phyloP scores from a whole-genome alignment of 2,888 invertebrate genomes.

The Polia nebulosa region DNA sequence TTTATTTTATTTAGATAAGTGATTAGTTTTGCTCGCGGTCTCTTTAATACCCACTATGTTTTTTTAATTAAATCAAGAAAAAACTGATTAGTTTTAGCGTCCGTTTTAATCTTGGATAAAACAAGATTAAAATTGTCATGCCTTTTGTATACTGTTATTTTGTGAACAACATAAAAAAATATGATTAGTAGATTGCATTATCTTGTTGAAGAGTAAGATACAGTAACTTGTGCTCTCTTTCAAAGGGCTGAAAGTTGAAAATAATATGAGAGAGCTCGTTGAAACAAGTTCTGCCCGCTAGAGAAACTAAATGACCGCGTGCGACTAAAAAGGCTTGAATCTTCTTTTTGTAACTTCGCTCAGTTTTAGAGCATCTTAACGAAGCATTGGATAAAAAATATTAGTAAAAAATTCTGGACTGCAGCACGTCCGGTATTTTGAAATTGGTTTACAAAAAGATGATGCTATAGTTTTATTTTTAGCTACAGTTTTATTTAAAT shows the following conservation, averaged over 20 bases:
- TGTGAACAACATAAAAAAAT: slow-evolving; percentile 50
- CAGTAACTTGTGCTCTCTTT: slow-evolving; percentile 18
- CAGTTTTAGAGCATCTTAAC: slow-evolving; percentile 73
- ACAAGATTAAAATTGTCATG: slow-evolving; percentile 51
- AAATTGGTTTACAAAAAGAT: slow-evolving; percentile 48
- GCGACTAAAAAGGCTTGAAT: slow-evolving; percentile 53
- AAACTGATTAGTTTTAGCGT: slow-evolving; percentile 19
- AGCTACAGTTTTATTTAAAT: slow-evolving; percentile 44
- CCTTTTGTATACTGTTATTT: slow-evolving; percentile 51
- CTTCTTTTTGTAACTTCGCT: slow-evolving; percentile 60
- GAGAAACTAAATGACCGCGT: slow-evolving; percentile 60
- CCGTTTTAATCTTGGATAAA: slow-evolving; percentile 31
- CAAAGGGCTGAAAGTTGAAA: slow-evolving; percentile 38
- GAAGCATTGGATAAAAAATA: slow-evolving; percentile 63
- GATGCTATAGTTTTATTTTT: slow-evolving; percentile 40
- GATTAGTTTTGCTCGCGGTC: neutral
- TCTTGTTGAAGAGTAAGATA: neutral
- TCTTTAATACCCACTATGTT: neutral
- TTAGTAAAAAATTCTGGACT: slow-evolving; percentile 42
- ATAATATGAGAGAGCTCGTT: slow-evolving; percentile 36
- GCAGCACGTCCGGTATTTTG: slow-evolving; percentile 40
- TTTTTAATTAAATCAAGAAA: slow-evolving; percentile 18
- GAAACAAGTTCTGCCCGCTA: slow-evolving; percentile 56
- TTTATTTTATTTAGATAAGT: neutral
- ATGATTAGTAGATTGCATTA: slow-evolving; percentile 51